Percentiles rank a stretch among this genome's conserved stretches.
Evolutionary conservation across 2,888 invertebrate genomes (phyloP).

Genomic region (Meta bourneti): DNA sequence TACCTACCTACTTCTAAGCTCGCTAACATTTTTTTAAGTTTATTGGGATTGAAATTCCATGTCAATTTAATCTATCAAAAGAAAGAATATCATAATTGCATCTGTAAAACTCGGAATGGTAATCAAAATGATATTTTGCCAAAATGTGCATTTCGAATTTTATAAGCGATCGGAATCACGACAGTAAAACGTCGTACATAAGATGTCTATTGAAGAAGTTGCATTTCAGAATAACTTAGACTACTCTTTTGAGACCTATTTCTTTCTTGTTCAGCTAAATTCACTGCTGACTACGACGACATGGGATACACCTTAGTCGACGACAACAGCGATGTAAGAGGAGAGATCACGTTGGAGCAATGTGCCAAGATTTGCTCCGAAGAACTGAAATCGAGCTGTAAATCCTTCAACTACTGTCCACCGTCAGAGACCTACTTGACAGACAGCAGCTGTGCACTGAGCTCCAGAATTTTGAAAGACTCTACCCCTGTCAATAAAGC

Average conservation of each 20-base stretch:
- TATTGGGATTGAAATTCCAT: no score
- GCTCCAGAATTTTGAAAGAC: neutral
- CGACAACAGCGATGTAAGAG: constrained; percentile 25
- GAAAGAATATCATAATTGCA: no score
- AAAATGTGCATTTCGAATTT: no score
- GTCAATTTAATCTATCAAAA: no score
- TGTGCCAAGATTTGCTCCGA: constrained; percentile 66
- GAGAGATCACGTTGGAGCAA: constrained; percentile 49
- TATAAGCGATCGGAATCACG: no score
- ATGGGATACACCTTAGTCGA: constrained; percentile 45
- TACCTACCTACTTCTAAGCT: no score
- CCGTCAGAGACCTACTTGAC: neutral
- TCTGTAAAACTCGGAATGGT: no score
- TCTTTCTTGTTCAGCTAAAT: constrained; percentile 47
- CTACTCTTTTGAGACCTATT: neutral
- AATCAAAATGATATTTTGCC: no score
- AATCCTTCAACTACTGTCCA: constrained; percentile 70
- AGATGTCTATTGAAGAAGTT: no score
- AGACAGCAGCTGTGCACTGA: constrained; percentile 48
- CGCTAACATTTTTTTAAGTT: no score
- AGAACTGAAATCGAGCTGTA: constrained; percentile 47
- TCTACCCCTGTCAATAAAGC: neutral
- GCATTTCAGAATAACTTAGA: no score
- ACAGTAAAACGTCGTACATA: no score
- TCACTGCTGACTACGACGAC: constrained; percentile 61